phyloP scores from a whole-genome alignment of 2,113 vertebrate species.

The Anhinga rufa region DNA sequence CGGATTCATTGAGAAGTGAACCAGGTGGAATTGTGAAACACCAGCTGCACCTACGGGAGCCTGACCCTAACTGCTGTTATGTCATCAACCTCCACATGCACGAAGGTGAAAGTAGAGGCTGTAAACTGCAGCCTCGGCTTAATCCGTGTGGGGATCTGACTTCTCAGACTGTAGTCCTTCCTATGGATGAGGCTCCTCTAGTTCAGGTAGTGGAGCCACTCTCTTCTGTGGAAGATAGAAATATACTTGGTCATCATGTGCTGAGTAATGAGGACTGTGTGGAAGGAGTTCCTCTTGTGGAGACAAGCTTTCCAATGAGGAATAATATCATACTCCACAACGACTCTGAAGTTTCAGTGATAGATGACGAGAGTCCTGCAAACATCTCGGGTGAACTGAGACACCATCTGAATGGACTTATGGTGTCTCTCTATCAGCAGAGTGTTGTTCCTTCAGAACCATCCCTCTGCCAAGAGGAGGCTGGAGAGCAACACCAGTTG shows the following conservation, averaged over 20 bases:
- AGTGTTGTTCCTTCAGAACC: not conserved
- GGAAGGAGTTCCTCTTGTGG: conserved; percentile 61
- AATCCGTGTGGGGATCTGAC: not conserved
- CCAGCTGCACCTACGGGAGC: conserved; percentile 63
- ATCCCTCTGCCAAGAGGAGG: not conserved
- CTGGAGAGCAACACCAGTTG: conserved; percentile 32
- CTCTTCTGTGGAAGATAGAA: not conserved
- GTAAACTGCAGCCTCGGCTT: conserved; percentile 33
- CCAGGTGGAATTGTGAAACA: conserved; percentile 49
- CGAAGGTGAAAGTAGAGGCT: not conserved
- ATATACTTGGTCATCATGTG: not conserved
- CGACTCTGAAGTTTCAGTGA: not conserved
- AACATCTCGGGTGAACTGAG: not conserved
- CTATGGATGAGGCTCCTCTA: not conserved
- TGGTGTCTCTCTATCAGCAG: conserved; percentile 56
- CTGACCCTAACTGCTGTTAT: not conserved
- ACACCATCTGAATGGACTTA: conserved; percentile 32
- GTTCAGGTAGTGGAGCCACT: conserved; percentile 24
- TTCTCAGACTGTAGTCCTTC: conserved; percentile 23
- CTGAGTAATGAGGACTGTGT: conserved; percentile 3
- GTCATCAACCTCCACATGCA: not conserved
- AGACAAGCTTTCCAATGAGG: not conserved
- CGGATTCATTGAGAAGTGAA: not conserved
- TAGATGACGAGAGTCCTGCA: not conserved
- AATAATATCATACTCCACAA: conserved; percentile 30